Conservation (phyloP, 2,888 invertebrate genomes). For the Dolichomitus sp. region DNA sequence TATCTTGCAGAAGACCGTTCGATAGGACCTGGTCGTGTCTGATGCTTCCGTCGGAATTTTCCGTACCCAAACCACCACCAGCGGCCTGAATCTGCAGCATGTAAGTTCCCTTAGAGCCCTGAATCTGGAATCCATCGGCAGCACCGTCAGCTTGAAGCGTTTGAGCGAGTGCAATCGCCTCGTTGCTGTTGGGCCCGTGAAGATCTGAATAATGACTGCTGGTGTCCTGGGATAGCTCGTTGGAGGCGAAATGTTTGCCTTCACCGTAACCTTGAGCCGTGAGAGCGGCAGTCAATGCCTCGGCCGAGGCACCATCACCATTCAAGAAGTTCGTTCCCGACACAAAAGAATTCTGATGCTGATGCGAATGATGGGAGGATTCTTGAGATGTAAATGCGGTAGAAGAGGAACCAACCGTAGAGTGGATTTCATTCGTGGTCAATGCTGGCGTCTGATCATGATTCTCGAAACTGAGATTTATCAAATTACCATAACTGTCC, state of each 20-base stretch:
- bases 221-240: conserved; percentile 74
- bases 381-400: conserved; percentile 45
- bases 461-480: conserved; percentile 65
- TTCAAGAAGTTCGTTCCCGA: conserved; percentile 66
- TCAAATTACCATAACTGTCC: conserved; percentile 82
- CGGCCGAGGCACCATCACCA: conserved; percentile 72
- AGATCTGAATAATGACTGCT: conserved; percentile 62
- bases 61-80: conserved; percentile 87
- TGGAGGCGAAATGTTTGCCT: conserved; percentile 65
- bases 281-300: conserved; percentile 77
- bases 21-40: conserved; percentile 92
- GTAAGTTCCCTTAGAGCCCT: conserved; percentile 89
- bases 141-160: conserved; percentile 75
- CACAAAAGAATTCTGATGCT: conserved; percentile 64
- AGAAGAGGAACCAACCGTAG: conserved; percentile 42
- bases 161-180: conserved; percentile 78
- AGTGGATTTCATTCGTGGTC: conserved; percentile 62
- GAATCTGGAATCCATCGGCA: conserved; percentile 82
- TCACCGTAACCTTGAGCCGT: conserved; percentile 76
- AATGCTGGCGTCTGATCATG: conserved; percentile 61
- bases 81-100: conserved; percentile 93
- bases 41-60: conserved; percentile 87
- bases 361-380: conserved; percentile 56
- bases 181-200: conserved; percentile 76
- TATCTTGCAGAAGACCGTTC: conserved; percentile 93